Base-by-base conservation (phyloP, 2,888 invertebrate genomes). In the Mellilla xanthometata region DNA sequence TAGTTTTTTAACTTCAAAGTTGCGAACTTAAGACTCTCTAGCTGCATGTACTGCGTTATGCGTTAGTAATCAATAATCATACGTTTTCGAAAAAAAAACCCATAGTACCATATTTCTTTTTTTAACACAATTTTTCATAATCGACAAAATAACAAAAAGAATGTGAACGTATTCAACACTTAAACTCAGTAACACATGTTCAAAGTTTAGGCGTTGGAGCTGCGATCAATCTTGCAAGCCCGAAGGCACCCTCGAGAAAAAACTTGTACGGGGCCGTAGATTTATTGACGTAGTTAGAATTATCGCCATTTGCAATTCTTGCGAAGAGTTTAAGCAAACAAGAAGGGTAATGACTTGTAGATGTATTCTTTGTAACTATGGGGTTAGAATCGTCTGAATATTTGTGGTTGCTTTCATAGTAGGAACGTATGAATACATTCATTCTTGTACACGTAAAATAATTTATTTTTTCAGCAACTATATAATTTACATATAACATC, bases 301-400 rank as follows among this genome's bases (percentile, higher is more conserved):
- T 89, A 89, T 87, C 81, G 78, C 86, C 79, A 89, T 86, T 88
- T 87, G 87, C 88, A 88, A 89, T 88, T 88, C 86, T 82, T 82
- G 76, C 68, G 73, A 71, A 69, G 72, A 69, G 74, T 68, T 65
- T 70, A 64, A 72, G 76, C 77, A 76, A 81, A 81, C 81, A 83
- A 81, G 65, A 58, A 55, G 68, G 80, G 81, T 86, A 85, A 87
- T 84, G 79, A 81, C 77, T 72, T 70, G 64, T 59, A 70, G 61
- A 32, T 27, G 32, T 26, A 6, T 19, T n/a, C 27, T 15, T 36
- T 28, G 36, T 28, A 19, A 8, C n/a, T n/a, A 24, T 3, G 36
- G 28, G 15, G 3, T 19, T 1, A 1, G 15, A 3, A 19, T 19
- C 6, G 15, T 19, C 6, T 19, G 6, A 19, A 19, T n/a, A n/a